These are phyloP conservation scores for Penaeus monodon DNA, from an alignment of 2,888 invertebrate genomes.

Conservation along the genomic window DNA sequence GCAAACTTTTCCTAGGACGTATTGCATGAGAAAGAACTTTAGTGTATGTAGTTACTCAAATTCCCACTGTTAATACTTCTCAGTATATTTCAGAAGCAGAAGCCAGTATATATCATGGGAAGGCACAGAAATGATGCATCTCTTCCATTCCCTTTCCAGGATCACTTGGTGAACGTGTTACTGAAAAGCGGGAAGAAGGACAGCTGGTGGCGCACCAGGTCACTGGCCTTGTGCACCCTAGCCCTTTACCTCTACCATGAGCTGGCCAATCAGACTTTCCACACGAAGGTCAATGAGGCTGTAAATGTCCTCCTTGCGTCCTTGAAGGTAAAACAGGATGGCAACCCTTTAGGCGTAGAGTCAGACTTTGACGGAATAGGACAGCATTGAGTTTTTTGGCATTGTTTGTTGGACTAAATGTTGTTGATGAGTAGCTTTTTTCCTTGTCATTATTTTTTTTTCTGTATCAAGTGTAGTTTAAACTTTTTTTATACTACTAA, in stretches of 20 bases:
- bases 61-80: too few relatives aligned
- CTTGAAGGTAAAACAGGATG: slow-evolving; percentile 75
- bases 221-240: slow-evolving; percentile 88
- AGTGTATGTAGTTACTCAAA: too few relatives aligned
- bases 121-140: not conserved
- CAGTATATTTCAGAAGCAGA: too few relatives aligned
- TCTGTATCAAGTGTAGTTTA: too few relatives aligned
- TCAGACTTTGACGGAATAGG: too few relatives aligned
- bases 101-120: not conserved
- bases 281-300: slow-evolving; percentile 78
- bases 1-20: too few relatives aligned
- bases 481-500: slow-evolving; percentile 15
- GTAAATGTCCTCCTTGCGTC: slow-evolving; percentile 79
- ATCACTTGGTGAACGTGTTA: slow-evolving; percentile 88
- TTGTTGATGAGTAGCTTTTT: slow-evolving; percentile 1
- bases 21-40: too few relatives aligned
- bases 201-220: slow-evolving; percentile 88
- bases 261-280: slow-evolving; percentile 75
- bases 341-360: too few relatives aligned
- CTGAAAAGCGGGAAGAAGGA: slow-evolving; percentile 89
- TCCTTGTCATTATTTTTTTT: not conserved
- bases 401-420: too few relatives aligned
- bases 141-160: slow-evolving; percentile 72
- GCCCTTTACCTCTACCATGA: slow-evolving; percentile 82
- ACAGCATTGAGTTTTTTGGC: too few relatives aligned